These are phyloP conservation scores for Crossoptilon crossoptilon DNA, from an alignment of 2,797 vertebrate genomes.

Conservation along the genomic window DNA sequence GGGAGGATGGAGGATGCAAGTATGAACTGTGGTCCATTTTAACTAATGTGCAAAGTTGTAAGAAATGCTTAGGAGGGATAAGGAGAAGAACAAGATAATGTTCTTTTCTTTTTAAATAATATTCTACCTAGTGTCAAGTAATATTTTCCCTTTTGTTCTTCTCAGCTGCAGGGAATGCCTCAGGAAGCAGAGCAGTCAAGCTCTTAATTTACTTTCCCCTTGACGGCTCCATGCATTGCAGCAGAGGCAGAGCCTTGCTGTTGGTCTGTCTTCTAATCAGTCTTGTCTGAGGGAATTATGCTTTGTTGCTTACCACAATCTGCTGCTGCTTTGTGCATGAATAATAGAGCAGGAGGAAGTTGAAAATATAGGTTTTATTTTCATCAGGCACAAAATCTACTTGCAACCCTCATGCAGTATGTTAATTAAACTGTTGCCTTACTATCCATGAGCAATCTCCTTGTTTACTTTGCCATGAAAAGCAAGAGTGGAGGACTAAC, in stretches of 20 bases:
- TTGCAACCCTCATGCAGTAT: not conserved
- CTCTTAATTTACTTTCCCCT: slow-evolving; percentile 30
- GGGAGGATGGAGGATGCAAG: not conserved
- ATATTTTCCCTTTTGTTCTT: not conserved
- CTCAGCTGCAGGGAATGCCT: not conserved
- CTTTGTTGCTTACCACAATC: not conserved
- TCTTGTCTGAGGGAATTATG: not conserved
- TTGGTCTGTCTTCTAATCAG: not conserved
- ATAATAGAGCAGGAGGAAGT: not conserved
- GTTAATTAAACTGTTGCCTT: not conserved
- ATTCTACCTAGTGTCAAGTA: not conserved
- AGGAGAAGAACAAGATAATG: not conserved
- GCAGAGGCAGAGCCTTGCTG: not conserved
- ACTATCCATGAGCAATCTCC: not conserved
- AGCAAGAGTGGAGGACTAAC: not conserved
- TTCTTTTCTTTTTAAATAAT: accelerated
- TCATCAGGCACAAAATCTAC: not conserved
- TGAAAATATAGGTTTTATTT: not conserved
- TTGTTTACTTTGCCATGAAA: not conserved
- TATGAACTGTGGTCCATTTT: accelerated
- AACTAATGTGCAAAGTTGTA: not conserved
- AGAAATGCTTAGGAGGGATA: not conserved
- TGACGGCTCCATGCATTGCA: not conserved
- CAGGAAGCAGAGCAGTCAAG: not conserved
- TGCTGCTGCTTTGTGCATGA: not conserved